Conservation (phyloP, 2,113 vertebrate species). For the Tyto alba region DNA sequence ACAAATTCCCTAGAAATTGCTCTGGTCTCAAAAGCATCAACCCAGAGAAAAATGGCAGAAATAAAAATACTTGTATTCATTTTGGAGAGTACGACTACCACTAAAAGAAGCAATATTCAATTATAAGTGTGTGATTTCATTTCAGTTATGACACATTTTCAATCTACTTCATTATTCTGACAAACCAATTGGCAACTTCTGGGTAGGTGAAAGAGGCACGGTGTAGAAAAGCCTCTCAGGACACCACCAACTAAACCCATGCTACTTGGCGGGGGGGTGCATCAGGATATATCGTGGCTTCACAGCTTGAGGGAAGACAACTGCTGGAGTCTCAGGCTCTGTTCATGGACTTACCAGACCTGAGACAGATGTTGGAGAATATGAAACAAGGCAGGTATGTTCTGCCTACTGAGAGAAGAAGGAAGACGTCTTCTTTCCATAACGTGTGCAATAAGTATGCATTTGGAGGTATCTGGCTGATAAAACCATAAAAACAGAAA, state of each 20-base stretch:
- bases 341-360: neutral
- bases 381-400: neutral
- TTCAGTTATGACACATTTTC: neutral
- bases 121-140: neutral
- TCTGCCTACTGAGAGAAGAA: neutral
- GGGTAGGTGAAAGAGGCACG: fast-evolving
- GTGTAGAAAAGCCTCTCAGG: neutral
- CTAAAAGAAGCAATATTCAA: neutral
- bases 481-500: neutral
- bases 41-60: neutral
- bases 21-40: neutral
- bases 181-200: neutral
- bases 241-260: neutral
- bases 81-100: neutral
- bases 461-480: neutral
- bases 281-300: neutral
- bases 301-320: neutral
- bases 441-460: neutral
- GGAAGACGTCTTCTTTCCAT: neutral
- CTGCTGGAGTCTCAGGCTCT: neutral
- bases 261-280: fast-evolving
- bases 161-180: neutral
- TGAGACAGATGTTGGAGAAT: neutral
- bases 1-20: neutral
- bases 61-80: neutral